Conservation (phyloP, 2,888 invertebrate genomes). For the Pseudolycoriella hygida region DNA sequence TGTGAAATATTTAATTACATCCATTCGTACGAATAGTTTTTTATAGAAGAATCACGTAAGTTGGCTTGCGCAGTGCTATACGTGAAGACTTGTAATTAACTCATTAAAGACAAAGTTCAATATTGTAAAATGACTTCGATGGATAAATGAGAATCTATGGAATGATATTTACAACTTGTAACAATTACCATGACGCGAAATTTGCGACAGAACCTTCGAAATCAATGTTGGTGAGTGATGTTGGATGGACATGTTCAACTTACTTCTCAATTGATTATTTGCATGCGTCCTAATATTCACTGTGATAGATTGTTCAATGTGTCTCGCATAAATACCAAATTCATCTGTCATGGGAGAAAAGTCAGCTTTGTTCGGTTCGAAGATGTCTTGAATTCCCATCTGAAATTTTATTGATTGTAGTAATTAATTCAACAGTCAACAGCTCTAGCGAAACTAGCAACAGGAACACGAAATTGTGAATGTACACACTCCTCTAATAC, state of each 20-base stretch:
- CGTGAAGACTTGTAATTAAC: neutral
- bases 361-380: constrained; percentile 63
- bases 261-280: constrained; percentile 23
- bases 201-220: no score
- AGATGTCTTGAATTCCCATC: constrained; percentile 61
- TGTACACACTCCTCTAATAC: no score
- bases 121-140: no score
- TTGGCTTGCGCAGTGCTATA: neutral
- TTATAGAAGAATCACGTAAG: no score
- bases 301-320: constrained; percentile 69
- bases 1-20: neutral
- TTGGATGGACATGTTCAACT: no score
- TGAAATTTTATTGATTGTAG: constrained; percentile 18
- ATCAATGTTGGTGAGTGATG: no score
- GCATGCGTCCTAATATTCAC: constrained; percentile 63
- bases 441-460: no score
- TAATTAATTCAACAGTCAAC: neutral
- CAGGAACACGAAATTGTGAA: no score
- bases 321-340: constrained; percentile 59
- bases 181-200: no score
- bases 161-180: no score
- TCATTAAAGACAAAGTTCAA: no score
- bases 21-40: neutral
- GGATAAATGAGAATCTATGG: no score
- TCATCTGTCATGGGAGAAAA: constrained; percentile 64